Base-by-base conservation (phyloP, 2,797 vertebrate species). In the Esox masquinongy region DNA sequence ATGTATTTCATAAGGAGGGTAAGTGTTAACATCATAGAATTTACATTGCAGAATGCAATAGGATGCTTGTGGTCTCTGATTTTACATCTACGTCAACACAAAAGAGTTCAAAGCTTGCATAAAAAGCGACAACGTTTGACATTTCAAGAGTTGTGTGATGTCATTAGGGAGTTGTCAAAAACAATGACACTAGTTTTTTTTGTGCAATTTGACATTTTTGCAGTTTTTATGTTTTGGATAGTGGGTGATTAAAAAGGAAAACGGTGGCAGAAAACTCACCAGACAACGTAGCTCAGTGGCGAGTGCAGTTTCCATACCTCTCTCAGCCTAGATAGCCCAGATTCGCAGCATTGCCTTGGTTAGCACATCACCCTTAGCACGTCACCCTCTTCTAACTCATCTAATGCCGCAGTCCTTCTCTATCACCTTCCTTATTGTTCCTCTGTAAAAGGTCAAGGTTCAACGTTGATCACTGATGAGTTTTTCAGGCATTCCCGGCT, bases 391-490 rank as follows among this genome's bases (percentile, higher is more conserved):
- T 47, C 36, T 39, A 39, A 39, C 4, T 39, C 36, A 3, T 11
- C 43, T 47, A 14, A 47, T 47, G 43, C 43, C 12, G 43, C 43
- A 47, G 43, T 71, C 0, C 61, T 29, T 24, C 68, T 66, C 74
- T 74, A 1, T 15, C 36, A 19, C 61, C 17, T 70, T 34, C 59
- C 34, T 66, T 47, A 17, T 31, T 14, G 7, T 34, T 73, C 5
- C 50, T 36, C 31, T 16, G 64, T 22, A 68, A 79, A 83, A 66
- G 82, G 78, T 79, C 69, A 70, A 76, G 77, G 75, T 43, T 31
- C 61, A 51, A 82, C 78, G 22, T 83, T 80, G 74, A 77, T 75
- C 78, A 26, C 50, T 19, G 59, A 78, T 78, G 72, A 79, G 82
- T 70, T 34, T 0, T n/a, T 16, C 24, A 71, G 74, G 49, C 75